Evolutionary conservation across 2,888 invertebrate species (phyloP).

Genomic region (Charanyca ferruginea): DNA sequence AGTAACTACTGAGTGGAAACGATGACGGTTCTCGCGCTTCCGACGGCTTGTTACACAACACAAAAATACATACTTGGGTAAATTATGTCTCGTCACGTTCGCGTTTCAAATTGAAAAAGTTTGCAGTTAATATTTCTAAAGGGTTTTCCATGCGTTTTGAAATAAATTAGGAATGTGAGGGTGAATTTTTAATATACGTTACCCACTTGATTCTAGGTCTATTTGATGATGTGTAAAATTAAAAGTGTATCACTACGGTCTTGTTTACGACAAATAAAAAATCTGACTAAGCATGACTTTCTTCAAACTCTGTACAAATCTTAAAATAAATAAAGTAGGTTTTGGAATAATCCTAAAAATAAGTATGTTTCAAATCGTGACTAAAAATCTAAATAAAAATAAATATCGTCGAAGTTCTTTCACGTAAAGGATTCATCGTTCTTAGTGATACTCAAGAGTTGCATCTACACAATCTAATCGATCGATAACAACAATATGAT

Average conservation of each 20-base stretch:
- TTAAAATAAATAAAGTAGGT: not conserved
- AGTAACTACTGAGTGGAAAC: conserved; percentile 87
- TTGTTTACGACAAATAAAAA: not conserved
- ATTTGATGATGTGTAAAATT: conserved; percentile 21
- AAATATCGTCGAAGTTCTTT: not conserved
- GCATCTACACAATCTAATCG: not conserved
- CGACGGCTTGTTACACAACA: conserved; percentile 74
- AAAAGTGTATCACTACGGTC: not conserved
- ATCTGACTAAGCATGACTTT: not conserved
- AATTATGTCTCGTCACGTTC: conserved; percentile 83
- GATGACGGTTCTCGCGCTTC: conserved; percentile 77
- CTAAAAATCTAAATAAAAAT: not conserved
- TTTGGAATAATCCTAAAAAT: too few relatives aligned
- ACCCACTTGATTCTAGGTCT: conserved; percentile 27
- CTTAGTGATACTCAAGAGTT: not conserved
- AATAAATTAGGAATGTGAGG: conserved; percentile 41
- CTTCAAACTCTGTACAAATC: not conserved
- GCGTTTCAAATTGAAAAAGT: conserved; percentile 66
- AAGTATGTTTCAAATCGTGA: not conserved
- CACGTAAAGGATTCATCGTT: not conserved
- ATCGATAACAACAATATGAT: conserved; percentile 13
- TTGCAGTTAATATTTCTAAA: conserved; percentile 60
- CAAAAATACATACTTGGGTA: conserved; percentile 81
- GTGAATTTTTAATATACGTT: conserved; percentile 49
- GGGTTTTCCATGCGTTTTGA: conserved; percentile 53